Percentiles rank a stretch among this genome's conserved stretches.
These are phyloP conservation scores for Ciconia nigra DNA, from an alignment of 2,797 vertebrate species.

Conservation along the genomic window DNA sequence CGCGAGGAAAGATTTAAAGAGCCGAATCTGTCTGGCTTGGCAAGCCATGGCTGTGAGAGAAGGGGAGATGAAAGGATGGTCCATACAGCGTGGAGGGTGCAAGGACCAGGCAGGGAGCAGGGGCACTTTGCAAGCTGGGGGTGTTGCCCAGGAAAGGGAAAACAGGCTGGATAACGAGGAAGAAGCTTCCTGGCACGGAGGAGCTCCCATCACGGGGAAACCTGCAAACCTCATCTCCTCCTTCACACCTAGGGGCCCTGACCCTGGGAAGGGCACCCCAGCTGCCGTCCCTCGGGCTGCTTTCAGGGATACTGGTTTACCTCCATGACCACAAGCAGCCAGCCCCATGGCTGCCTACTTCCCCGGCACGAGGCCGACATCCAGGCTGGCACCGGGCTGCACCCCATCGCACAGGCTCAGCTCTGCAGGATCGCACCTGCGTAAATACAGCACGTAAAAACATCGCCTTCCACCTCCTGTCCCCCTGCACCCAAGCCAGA, in stretches of 20 bases:
- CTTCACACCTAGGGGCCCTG: background rate
- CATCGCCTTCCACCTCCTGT: background rate
- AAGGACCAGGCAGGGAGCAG: background rate
- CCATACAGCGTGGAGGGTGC: background rate
- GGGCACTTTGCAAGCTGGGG: background rate
- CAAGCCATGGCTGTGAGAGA: background rate
- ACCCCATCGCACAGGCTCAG: background rate
- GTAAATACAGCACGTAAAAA: rapidly evolving
- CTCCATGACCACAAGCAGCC: background rate
- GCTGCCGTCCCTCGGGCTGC: rapidly evolving
- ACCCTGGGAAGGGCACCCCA: background rate
- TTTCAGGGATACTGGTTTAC: background rate
- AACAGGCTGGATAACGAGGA: background rate
- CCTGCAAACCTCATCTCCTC: background rate
- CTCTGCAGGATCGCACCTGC: too few relatives aligned
- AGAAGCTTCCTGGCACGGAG: background rate
- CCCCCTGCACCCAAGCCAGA: rapidly evolving
- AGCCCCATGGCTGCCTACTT: too few relatives aligned
- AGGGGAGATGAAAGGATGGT: background rate
- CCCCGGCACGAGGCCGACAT: background rate
- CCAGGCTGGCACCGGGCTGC: background rate
- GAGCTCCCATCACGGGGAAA: background rate
- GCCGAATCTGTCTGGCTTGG: background rate
- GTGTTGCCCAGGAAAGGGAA: background rate
- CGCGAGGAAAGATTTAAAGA: background rate